Conservation (phyloP, 2,888 invertebrate species). For the Ectemnius continuus region DNA sequence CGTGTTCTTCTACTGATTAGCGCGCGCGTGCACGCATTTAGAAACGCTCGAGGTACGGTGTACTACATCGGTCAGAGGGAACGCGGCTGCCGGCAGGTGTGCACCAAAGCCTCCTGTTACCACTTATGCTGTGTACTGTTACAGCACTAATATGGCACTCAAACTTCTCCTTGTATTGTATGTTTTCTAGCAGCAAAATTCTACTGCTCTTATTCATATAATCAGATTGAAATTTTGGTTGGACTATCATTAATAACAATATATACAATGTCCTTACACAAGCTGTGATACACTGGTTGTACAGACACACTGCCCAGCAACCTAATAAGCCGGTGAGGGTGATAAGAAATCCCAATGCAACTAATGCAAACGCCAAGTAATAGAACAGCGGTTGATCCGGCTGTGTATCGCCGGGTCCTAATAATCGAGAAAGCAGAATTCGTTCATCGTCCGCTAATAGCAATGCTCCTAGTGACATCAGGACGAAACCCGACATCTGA, state of each 20-base stretch:
- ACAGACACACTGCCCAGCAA: slow-evolving; percentile 89
- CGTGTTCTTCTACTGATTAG: slow-evolving; percentile 35
- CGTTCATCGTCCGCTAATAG: slow-evolving; percentile 86
- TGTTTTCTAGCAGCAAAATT: too few species aligned
- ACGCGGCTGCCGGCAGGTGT: background rate
- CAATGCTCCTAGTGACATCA: slow-evolving; percentile 86
- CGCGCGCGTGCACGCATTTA: slow-evolving; percentile 2
- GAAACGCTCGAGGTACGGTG: slow-evolving; percentile 2
- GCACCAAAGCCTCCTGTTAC: background rate
- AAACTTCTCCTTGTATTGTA: too few species aligned
- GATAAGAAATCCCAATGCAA: slow-evolving; percentile 85
- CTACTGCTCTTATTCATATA: background rate
- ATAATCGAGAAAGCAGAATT: slow-evolving; percentile 85
- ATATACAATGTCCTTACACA: slow-evolving; percentile 79
- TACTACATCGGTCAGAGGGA: background rate
- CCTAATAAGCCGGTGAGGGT: slow-evolving; percentile 86
- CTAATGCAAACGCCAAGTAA: slow-evolving; percentile 85
- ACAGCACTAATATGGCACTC: too few species aligned
- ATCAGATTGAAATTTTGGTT: background rate
- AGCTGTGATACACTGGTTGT: slow-evolving; percentile 86
- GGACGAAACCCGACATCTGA: slow-evolving; percentile 85
- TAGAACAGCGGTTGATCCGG: slow-evolving; percentile 87
- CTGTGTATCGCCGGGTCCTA: slow-evolving; percentile 82
- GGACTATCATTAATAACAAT: background rate
- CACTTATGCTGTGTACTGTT: background rate